Evolutionary conservation across 2,888 invertebrate genomes (phyloP).

Genomic region (Lycaena phlaeas): DNA sequence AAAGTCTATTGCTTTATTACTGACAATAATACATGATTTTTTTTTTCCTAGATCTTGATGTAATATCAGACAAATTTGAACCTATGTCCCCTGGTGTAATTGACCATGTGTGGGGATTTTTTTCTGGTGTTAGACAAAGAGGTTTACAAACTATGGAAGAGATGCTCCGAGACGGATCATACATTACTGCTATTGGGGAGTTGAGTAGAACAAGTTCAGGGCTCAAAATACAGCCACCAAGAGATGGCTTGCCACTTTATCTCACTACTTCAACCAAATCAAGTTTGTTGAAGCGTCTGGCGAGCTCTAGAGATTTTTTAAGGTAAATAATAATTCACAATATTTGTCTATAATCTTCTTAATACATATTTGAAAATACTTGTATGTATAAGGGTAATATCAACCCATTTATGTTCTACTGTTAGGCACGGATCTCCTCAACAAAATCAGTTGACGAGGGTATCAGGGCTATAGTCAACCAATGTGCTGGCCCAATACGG

Average conservation of each 20-base stretch:
- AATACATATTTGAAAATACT: no score
- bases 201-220: conserved; percentile 76
- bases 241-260: conserved; percentile 80
- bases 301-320: conserved; percentile 79
- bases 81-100: conserved; percentile 82
- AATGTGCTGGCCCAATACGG: no score
- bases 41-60: conserved; percentile 77
- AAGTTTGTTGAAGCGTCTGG: conserved; percentile 80
- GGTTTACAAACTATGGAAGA: conserved; percentile 91
- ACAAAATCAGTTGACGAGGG: no score
- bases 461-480: no score
- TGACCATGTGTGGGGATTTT: conserved; percentile 88
- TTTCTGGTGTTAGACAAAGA: conserved; percentile 86
- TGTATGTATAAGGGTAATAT: no score
- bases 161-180: conserved; percentile 86
- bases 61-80: conserved; percentile 87
- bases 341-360: no score
- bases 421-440: no score
- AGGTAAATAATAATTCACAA: conserved; percentile 60
- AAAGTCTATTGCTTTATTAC: no score
- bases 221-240: conserved; percentile 81
- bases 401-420: no score
- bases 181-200: conserved; percentile 86
- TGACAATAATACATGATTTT: no score
- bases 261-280: conserved; percentile 85